Percentiles rank a stretch among this genome's conserved stretches.
These are phyloP conservation scores for Platorchestia sp. DNA, from an alignment of 1,140 invertebrate genomes.

Conservation along the genomic window DNA sequence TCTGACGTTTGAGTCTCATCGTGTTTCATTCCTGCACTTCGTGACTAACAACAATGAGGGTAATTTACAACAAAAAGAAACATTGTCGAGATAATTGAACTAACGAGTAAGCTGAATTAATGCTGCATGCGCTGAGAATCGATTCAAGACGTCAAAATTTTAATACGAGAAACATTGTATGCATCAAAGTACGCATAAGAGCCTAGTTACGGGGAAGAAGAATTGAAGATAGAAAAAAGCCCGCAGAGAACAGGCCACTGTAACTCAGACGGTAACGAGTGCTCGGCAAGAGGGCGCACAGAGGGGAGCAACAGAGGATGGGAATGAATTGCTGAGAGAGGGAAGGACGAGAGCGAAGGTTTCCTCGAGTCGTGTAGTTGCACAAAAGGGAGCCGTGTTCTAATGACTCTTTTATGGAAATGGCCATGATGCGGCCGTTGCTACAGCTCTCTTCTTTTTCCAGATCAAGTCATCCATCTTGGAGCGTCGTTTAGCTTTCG, in stretches of 20 bases:
- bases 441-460: conserved; percentile 48
- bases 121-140: neutral
- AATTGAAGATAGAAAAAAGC: conserved; percentile 52
- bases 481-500: conserved; percentile 24
- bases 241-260: neutral
- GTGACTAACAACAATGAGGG: no score
- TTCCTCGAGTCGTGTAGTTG: conserved; percentile 50
- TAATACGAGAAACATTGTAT: neutral
- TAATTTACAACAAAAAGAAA: no score
- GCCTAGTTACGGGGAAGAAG: neutral
- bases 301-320: conserved; percentile 56
- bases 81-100: no score
- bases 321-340: neutral
- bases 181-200: neutral
- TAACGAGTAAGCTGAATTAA: no score
- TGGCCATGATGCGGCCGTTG: conserved; percentile 55
- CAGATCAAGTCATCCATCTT: conserved; percentile 54
- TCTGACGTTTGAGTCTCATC: no score
- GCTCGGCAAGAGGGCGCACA: conserved; percentile 37
- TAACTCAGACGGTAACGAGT: neutral
- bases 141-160: neutral
- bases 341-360: neutral
- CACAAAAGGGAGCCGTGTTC: conserved; percentile 50
- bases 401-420: conserved; percentile 56
- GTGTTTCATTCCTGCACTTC: no score